A percentile compares a stretch with the other conserved stretches of the same genome.
These are phyloP conservation scores for Pseudomugil gertrudae DNA, from an alignment of 2,797 vertebrate genomes.

Conservation along the genomic window DNA sequence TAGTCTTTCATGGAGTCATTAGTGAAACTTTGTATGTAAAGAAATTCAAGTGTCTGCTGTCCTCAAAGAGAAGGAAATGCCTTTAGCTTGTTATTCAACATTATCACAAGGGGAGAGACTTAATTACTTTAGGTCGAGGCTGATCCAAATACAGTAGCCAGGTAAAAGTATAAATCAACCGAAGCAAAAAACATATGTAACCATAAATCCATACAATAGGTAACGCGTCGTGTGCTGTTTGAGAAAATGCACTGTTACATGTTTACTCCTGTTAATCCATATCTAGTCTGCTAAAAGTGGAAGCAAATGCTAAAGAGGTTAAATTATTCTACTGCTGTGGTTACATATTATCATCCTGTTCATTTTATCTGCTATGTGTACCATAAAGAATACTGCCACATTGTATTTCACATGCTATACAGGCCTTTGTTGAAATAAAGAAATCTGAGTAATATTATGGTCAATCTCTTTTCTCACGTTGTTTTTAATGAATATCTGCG, in stretches of 20 bases:
- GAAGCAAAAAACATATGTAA: background rate
- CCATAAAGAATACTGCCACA: background rate
- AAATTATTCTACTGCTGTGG: background rate
- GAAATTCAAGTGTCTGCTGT: slow-evolving; percentile 3
- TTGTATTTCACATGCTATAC: slow-evolving; percentile 9
- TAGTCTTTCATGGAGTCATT: background rate
- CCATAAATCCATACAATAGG: background rate
- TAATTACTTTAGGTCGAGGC: background rate
- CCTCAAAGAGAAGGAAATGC: slow-evolving; percentile 13
- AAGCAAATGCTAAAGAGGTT: slow-evolving; percentile 5
- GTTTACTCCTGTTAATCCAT: background rate
- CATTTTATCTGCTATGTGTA: slow-evolving; percentile 16
- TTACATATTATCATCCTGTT: slow-evolving; percentile 18
- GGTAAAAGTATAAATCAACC: background rate
- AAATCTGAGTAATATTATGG: slow-evolving; percentile 31
- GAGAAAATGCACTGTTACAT: background rate
- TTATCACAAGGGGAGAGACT: slow-evolving; percentile 12
- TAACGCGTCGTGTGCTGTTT: background rate
- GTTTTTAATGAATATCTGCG: background rate
- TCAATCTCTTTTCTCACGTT: slow-evolving; percentile 37
- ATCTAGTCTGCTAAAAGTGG: background rate
- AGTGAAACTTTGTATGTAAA: background rate
- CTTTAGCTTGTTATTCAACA: slow-evolving; percentile 50
- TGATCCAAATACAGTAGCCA: background rate
- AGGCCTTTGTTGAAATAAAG: slow-evolving; percentile 66